Evolutionary conservation across 2,797 vertebrate species (phyloP).

Genomic region (Bradypodion ventrale): DNA sequence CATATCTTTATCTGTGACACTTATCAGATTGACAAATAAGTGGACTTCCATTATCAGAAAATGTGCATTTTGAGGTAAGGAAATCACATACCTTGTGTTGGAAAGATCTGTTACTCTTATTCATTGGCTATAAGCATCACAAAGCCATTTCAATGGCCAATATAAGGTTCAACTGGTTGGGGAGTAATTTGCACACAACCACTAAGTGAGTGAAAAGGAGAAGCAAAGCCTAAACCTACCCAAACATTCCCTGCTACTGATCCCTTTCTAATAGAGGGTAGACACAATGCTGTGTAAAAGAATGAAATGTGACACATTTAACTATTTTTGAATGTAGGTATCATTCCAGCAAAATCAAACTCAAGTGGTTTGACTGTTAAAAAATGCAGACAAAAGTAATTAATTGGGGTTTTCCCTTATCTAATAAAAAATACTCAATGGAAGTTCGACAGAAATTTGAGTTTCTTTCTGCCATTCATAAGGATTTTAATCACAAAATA

Average conservation of each 20-base stretch:
- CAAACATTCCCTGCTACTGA: background rate
- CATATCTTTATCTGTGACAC: too few relatives aligned
- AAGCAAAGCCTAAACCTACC: background rate
- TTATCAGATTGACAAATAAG: background rate
- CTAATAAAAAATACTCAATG: background rate
- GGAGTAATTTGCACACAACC: background rate
- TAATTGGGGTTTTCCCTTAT: background rate
- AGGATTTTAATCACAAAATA: background rate
- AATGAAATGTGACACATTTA: background rate
- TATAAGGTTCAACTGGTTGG: too few relatives aligned
- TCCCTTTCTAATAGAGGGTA: background rate
- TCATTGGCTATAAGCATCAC: too few relatives aligned
- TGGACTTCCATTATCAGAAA: background rate
- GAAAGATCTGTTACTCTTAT: background rate
- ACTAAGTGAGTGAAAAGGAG: background rate
- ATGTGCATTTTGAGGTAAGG: background rate
- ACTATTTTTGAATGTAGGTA: background rate
- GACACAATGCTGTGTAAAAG: background rate
- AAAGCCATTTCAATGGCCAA: too few relatives aligned
- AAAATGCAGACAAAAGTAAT: background rate
- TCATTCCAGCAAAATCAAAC: background rate
- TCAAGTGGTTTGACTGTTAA: background rate
- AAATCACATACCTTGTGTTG: background rate
- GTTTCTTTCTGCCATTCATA: background rate
- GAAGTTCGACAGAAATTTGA: background rate